Base-by-base conservation (phyloP, 1,140 invertebrate genomes). In the Tetramorium simillimum region DNA sequence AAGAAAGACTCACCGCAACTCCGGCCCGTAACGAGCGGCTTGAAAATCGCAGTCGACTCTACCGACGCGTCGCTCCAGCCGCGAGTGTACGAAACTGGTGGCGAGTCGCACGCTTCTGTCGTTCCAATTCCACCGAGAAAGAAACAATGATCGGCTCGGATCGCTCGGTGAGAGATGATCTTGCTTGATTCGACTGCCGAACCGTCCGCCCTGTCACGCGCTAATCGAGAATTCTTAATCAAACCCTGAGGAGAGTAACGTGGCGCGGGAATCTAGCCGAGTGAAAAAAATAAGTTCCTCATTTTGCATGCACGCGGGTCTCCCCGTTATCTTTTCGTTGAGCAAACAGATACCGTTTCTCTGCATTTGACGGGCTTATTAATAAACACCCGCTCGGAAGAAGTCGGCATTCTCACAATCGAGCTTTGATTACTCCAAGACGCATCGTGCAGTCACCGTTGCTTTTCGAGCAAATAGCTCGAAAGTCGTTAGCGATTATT, bases 1-100 rank as follows among this genome's bases (percentile, higher is more conserved):
- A 78, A 65, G 76, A 78, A 78, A 78, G 76, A 78, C 76, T 24
- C n/a, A 3, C 37, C 37, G 33, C 53, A 6, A 21, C 72, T 78
- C 40, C 58, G 18, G 40, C 0, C 3, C 40, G 37, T 46, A 62
- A 62, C 37, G 16, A 77, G 37, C 24, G 75, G 24, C 58, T 65
- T 24, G 60, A 65, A 65, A 78, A 65, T 78, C 24, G 40, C 40
- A 33, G 24, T 37, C 28, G n/a, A 21, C 21, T 75, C 33, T 33
- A 56, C 53, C n/a, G 2, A 58, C 75, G 40, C 75, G 40, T 78
- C 24, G 16, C 65, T 28, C 40, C 6, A 33, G 40, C 18, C 58
- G 56, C 58, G 18, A 14, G 21, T 65, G 16, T 53, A 53, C 43
- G 14, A 72, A 51, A 49, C 24, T 49, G 43, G 24, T 51, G 51